phyloP scores from a whole-genome alignment of 1,140 invertebrate genomes.

The honey bee (Apis mellifera) region DNA sequence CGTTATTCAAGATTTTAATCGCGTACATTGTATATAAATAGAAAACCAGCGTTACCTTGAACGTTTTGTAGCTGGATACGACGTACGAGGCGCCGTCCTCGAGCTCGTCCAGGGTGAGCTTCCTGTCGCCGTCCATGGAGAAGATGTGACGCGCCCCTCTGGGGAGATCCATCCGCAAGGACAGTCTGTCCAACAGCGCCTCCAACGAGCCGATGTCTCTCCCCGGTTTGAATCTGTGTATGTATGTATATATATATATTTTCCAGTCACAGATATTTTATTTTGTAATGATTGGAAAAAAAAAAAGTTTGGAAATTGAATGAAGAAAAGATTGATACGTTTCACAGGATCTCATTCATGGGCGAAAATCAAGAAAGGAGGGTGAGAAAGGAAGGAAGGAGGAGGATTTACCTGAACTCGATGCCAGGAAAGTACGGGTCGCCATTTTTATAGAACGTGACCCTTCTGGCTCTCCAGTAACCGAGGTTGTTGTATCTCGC shows the following conservation, averaged over 20 bases:
- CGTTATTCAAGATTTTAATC: no score
- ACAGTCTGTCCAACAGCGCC: slow-evolving; percentile 91
- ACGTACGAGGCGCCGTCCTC: slow-evolving; percentile 95
- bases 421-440: slow-evolving; percentile 95
- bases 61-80: slow-evolving; percentile 94
- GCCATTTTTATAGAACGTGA: slow-evolving; percentile 96
- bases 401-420: slow-evolving; percentile 85
- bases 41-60: slow-evolving; percentile 87
- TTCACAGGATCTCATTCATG: slow-evolving; percentile 43
- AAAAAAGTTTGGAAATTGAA: background rate
- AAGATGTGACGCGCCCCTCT: slow-evolving; percentile 94
- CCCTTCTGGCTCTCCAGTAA: slow-evolving; percentile 92
- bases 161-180: slow-evolving; percentile 90
- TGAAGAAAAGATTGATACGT: background rate
- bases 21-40: background rate
- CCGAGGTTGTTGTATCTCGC: slow-evolving; percentile 90
- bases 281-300: no score
- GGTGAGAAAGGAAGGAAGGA: no score
- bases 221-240: slow-evolving; percentile 87
- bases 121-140: slow-evolving; percentile 92
- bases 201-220: slow-evolving; percentile 94
- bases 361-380: slow-evolving; percentile 23
- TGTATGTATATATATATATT: slow-evolving; percentile 25
- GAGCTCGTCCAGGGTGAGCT: slow-evolving; percentile 92
- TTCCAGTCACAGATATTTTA: no score